Evolutionary conservation across 2,888 invertebrate genomes (phyloP).

Genomic region (Dryobota labecula): DNA sequence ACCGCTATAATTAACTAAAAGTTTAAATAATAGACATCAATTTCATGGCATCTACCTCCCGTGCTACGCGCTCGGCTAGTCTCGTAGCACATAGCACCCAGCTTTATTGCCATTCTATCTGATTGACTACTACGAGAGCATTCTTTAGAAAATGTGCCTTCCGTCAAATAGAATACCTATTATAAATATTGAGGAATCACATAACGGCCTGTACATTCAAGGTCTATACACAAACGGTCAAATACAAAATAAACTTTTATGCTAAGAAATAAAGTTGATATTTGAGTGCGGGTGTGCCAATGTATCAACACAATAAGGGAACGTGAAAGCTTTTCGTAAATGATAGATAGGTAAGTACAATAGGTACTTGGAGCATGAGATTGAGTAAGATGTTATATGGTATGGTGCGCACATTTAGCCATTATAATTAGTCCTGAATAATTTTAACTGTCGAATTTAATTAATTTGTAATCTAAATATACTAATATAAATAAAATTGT

Average conservation of each 20-base stretch:
- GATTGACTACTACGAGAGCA: conserved; percentile 6
- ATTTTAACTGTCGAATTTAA: background rate
- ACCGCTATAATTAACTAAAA: background rate
- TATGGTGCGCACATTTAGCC: background rate
- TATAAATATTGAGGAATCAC: conserved; percentile 35
- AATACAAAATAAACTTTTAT: conserved; percentile 7
- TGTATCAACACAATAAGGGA: conserved; percentile 23
- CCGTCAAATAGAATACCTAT: conserved; percentile 14
- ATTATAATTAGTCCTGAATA: background rate
- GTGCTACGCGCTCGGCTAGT: conserved; percentile 37
- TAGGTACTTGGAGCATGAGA: background rate
- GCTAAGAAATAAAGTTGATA: background rate
- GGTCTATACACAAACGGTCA: background rate
- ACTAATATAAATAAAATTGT: background rate
- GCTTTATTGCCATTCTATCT: background rate
- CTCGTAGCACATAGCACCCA: conserved; percentile 31
- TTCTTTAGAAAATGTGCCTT: background rate
- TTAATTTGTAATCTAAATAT: background rate
- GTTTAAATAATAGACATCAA: background rate
- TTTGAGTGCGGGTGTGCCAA: background rate
- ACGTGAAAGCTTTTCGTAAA: conserved; percentile 28
- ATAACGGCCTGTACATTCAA: conserved; percentile 16
- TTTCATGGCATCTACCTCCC: background rate
- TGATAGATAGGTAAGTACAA: conserved; percentile 8
- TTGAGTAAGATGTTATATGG: background rate